Evolutionary conservation across 2,113 vertebrate genomes (phyloP).

Genomic region (Gallinago undulata): DNA sequence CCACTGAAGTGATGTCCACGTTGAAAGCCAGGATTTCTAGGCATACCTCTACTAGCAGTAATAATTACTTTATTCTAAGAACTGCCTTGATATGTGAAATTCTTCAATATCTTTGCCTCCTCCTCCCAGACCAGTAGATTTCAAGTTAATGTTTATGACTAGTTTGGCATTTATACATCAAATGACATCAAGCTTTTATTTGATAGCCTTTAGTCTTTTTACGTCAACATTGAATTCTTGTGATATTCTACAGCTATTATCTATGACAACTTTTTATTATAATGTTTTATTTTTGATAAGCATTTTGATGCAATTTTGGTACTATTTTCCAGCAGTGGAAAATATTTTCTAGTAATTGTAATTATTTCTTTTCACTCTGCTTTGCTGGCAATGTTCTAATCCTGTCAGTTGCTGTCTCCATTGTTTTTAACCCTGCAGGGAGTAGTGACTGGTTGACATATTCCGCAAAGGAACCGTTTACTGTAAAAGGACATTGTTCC

Average conservation of each 20-base stretch:
- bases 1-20: not conserved
- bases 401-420: not conserved
- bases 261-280: not conserved
- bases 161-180: not conserved
- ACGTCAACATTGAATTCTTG: not conserved
- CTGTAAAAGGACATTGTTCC: slow-evolving; percentile 27
- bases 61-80: not conserved
- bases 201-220: not conserved
- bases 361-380: not conserved
- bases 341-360: not conserved
- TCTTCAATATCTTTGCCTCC: not conserved
- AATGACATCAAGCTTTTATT: not conserved
- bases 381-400: slow-evolving; percentile 1
- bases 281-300: not conserved
- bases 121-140: not conserved
- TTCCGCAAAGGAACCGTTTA: slow-evolving; percentile 15
- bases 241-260: not conserved
- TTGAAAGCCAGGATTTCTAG: not conserved
- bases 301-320: not conserved
- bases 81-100: not conserved
- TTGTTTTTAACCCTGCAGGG: slow-evolving; percentile 39
- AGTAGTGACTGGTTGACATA: slow-evolving; percentile 19
- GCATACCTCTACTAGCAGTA: not conserved
- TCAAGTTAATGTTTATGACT: not conserved
- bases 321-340: not conserved